phyloP scores from a whole-genome alignment of 2,113 vertebrate genomes.

The Solea solea region DNA sequence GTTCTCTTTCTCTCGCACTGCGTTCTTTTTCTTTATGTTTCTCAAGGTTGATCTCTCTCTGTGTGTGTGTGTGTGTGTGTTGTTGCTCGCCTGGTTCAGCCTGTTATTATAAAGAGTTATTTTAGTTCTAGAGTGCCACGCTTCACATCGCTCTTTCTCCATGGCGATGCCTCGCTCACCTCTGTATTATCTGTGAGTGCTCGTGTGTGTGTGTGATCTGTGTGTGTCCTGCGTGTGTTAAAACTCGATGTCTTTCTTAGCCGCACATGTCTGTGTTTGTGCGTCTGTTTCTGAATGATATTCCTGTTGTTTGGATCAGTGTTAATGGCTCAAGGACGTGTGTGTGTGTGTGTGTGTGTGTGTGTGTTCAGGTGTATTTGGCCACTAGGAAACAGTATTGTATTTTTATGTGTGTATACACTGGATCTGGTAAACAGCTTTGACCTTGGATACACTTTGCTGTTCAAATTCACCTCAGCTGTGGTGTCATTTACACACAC shows the following conservation, averaged over 20 bases:
- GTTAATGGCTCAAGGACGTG: slow-evolving; percentile 14
- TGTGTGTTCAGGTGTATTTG: slow-evolving; percentile 48
- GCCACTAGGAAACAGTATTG: slow-evolving; percentile 37
- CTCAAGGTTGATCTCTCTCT: slow-evolving; percentile 46
- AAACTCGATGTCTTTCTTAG: too few relatives aligned
- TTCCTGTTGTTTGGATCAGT: slow-evolving; percentile 18
- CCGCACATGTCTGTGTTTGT: too few relatives aligned
- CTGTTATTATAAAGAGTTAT: slow-evolving; percentile 34
- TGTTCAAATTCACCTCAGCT: slow-evolving; percentile 67
- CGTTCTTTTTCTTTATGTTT: slow-evolving; percentile 20
- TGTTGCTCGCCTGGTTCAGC: slow-evolving; percentile 19
- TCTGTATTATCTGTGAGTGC: slow-evolving; percentile 5
- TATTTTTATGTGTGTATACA: slow-evolving; percentile 33
- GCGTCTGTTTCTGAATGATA: slow-evolving; percentile 23
- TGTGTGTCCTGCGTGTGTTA: slow-evolving; percentile 14
- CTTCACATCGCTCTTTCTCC: not conserved
- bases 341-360: slow-evolving; percentile 1
- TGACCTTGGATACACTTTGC: slow-evolving; percentile 76
- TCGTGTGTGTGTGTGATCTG: not conserved
- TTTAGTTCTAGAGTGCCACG: slow-evolving; percentile 20
- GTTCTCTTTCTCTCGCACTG: slow-evolving; percentile 16
- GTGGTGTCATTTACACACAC: slow-evolving; percentile 40
- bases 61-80: slow-evolving; percentile 24
- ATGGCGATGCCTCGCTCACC: not conserved
- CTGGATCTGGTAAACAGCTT: slow-evolving; percentile 58